Percentiles rank a stretch among this genome's conserved stretches.
Conservation (phyloP, 2,888 invertebrate species). For the Saturnia pavonia region DNA sequence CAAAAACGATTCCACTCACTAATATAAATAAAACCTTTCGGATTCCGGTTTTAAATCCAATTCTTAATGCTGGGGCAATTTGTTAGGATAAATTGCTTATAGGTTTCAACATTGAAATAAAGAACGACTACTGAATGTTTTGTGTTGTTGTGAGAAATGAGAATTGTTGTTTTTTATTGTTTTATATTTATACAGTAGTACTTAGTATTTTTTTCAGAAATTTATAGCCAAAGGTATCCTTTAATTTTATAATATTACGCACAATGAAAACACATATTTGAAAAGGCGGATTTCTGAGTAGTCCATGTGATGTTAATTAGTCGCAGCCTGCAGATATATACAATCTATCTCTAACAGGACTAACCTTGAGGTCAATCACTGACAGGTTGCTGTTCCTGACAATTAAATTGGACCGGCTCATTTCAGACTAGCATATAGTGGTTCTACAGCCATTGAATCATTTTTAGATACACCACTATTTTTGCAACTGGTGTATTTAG, state of each 20-base stretch:
- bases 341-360: no score
- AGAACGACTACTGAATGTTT: neutral
- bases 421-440: no score
- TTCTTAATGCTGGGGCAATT: constrained; percentile 37
- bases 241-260: neutral
- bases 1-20: constrained; percentile 55
- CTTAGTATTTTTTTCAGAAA: neutral
- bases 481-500: no score
- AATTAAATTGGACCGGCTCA: no score
- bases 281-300: neutral
- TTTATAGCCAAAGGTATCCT: neutral
- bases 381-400: no score
- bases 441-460: no score
- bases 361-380: no score
- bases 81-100: constrained; percentile 23
- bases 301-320: no score
- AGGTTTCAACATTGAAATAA: constrained; percentile 18
- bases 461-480: no score
- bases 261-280: neutral
- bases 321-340: no score
- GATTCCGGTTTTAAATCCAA: constrained; percentile 56
- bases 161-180: constrained; percentile 4
- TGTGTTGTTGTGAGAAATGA: constrained; percentile 14
- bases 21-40: constrained; percentile 62
- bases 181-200: neutral